These are phyloP conservation scores for Erebia aethiops DNA, from an alignment of 2,888 invertebrate genomes.

Conservation along the genomic window DNA sequence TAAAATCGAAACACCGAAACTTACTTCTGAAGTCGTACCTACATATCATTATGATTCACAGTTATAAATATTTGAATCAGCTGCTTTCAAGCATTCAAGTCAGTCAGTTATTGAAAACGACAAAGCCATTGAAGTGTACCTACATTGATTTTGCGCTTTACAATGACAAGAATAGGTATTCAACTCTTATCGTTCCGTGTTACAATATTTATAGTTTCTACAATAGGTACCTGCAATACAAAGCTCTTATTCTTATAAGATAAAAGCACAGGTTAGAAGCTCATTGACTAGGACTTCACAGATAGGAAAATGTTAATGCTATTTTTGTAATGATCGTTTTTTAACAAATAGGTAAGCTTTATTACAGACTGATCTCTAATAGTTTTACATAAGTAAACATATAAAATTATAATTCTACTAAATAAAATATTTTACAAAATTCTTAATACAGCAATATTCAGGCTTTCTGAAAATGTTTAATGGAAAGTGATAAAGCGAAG, in stretches of 20 bases:
- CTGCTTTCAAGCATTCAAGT: constrained; percentile 44
- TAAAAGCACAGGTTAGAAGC: constrained; percentile 71
- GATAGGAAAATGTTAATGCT: constrained; percentile 32
- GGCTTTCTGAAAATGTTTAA: not conserved
- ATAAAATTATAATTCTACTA: not conserved
- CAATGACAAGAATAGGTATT: constrained; percentile 49
- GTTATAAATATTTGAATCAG: constrained; percentile 29
- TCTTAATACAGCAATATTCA: not conserved
- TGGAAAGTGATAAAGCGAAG: not conserved
- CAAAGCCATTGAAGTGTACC: constrained; percentile 47
- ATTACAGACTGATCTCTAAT: not conserved
- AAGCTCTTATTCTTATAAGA: constrained; percentile 74
- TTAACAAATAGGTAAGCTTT: not conserved
- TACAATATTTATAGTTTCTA: constrained; percentile 53
- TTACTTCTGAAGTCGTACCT: not conserved
- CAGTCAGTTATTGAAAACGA: constrained; percentile 47
- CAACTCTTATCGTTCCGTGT: constrained; percentile 50
- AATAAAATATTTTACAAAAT: not conserved
- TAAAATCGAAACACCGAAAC: not conserved
- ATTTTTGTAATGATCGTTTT: not conserved
- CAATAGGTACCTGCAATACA: constrained; percentile 68
- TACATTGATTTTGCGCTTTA: constrained; percentile 48
- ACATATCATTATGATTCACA: not conserved
- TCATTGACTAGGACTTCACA: constrained; percentile 51
- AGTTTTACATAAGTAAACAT: not conserved